A percentile compares a stretch with the other conserved stretches of the same genome.
These are phyloP conservation scores for Crematogaster levior DNA, from an alignment of 2,888 invertebrate genomes.

Conservation along the genomic window DNA sequence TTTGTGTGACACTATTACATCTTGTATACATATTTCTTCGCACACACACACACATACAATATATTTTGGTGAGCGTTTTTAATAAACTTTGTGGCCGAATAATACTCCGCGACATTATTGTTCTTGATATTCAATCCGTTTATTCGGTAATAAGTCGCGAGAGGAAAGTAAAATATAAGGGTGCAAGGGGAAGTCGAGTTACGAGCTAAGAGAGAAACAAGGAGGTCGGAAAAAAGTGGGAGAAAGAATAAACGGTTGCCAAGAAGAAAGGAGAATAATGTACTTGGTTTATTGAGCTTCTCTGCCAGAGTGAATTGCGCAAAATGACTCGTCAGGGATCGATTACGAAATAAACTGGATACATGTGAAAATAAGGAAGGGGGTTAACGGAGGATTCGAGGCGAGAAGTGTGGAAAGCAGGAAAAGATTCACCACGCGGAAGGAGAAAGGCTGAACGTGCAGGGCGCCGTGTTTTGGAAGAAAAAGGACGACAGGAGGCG, in stretches of 20 bases:
- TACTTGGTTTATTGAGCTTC: conserved; percentile 28
- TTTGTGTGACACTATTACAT: not conserved
- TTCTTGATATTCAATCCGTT: conserved; percentile 29
- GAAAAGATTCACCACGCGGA: conserved; percentile 25
- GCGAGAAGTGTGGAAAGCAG: conserved; percentile 39
- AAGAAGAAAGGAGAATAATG: conserved; percentile 4
- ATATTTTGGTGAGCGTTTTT: conserved; percentile 20
- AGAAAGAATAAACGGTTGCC: not conserved
- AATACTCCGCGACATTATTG: conserved; percentile 9
- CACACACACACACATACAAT: not conserved
- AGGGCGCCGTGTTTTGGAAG: conserved; percentile 52
- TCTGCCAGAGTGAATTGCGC: not conserved
- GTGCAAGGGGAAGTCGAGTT: not conserved
- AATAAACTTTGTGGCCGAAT: conserved; percentile 26
- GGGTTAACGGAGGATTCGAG: conserved; percentile 7
- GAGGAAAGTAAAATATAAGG: conserved; percentile 6
- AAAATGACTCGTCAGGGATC: not conserved
- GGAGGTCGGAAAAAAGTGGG: not conserved
- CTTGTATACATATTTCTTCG: not conserved
- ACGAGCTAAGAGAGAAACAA: conserved; percentile 7
- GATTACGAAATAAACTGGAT: conserved; percentile 29
- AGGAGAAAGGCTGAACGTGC: conserved; percentile 43
- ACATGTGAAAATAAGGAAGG: not conserved
- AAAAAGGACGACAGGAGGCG: conserved; percentile 49
- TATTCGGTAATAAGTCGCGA: conserved; percentile 11